Evolutionary conservation across 2,113 vertebrate genomes (phyloP).

Genomic region (Fregetta grallaria): DNA sequence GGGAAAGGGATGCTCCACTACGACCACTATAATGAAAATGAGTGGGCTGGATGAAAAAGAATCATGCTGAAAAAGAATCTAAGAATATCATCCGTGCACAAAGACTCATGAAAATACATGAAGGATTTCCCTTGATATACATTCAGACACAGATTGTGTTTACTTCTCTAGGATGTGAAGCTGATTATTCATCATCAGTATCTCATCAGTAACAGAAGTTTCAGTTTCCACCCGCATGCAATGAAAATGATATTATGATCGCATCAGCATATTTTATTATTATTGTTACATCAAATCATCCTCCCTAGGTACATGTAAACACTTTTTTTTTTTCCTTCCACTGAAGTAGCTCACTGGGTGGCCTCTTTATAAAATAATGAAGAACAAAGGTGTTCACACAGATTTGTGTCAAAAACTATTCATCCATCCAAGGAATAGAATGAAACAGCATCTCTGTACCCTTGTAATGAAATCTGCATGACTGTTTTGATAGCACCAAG

Average conservation of each 20-base stretch:
- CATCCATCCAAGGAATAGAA: neutral
- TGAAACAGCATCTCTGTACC: neutral
- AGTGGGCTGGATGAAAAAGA: neutral
- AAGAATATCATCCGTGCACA: neutral
- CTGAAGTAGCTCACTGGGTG: neutral
- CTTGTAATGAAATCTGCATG: slow-evolving; percentile 36
- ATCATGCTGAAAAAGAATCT: neutral
- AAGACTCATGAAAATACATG: slow-evolving; percentile 22
- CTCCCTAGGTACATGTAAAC: neutral
- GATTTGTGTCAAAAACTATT: neutral
- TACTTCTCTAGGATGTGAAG: neutral
- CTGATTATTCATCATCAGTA: slow-evolving; percentile 55
- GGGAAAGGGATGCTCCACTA: neutral
- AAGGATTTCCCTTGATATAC: slow-evolving; percentile 29
- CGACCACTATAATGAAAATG: neutral
- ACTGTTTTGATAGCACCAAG: neutral
- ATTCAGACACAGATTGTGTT: slow-evolving; percentile 16
- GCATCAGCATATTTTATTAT: slow-evolving; percentile 23
- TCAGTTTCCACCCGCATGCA: neutral
- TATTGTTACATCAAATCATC: slow-evolving; percentile 17
- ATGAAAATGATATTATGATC: neutral
- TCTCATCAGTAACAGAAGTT: slow-evolving; percentile 8
- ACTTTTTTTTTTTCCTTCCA: neutral
- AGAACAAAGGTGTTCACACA: neutral
- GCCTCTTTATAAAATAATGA: neutral